A percentile compares a stretch with the other conserved stretches of the same genome.
Conservation (phyloP, 2,113 vertebrate species). For the Pituophis catenifer region DNA sequence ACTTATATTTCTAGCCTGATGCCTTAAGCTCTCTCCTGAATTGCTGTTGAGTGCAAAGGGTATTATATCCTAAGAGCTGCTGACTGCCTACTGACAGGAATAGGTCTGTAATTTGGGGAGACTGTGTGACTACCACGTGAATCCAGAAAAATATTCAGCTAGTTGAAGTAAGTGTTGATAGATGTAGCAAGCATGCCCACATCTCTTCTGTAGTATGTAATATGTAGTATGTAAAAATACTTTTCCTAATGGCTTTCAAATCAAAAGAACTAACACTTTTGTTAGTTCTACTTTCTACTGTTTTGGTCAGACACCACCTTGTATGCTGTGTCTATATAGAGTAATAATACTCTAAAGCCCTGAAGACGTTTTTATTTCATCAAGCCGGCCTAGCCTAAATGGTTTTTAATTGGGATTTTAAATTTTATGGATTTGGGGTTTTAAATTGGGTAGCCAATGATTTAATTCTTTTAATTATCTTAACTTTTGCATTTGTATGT, state of each 20-base stretch:
- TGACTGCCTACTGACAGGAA: not conserved
- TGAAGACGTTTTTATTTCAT: no score
- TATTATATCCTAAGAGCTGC: not conserved
- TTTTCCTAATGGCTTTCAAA: not conserved
- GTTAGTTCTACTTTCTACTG: not conserved
- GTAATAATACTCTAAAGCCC: no score
- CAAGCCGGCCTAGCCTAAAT: no score
- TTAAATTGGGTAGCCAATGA: no score
- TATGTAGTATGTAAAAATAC: not conserved
- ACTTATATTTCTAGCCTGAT: not conserved
- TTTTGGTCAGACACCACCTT: not conserved
- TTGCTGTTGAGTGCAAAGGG: not conserved
- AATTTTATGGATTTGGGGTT: no score
- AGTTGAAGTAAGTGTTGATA: not conserved
- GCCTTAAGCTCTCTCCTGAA: not conserved
- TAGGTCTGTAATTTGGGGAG: not conserved
- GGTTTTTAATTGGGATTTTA: no score
- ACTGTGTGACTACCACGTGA: not conserved
- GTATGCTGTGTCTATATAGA: not conserved
- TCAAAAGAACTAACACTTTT: not conserved
- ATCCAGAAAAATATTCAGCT: not conserved
- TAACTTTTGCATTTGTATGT: no score
- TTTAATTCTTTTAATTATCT: no score
- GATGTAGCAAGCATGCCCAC: not conserved
- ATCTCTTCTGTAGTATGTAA: not conserved